These are phyloP conservation scores for Poecilia latipinna DNA, from an alignment of 2,113 vertebrate species.

Conservation along the genomic window DNA sequence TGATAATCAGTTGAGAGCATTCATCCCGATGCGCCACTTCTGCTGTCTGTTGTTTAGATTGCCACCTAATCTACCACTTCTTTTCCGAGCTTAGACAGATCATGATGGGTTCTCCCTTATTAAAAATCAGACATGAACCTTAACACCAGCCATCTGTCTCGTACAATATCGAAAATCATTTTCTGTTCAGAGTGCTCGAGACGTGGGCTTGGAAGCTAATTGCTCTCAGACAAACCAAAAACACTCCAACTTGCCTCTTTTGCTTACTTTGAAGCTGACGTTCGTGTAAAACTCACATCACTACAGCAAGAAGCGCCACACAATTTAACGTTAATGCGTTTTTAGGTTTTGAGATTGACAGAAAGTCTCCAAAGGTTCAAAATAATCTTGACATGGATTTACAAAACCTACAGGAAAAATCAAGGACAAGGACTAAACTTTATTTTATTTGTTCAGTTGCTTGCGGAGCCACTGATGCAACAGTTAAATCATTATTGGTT, in stretches of 20 bases:
- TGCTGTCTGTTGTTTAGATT: constrained; percentile 2
- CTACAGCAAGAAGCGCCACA: neutral
- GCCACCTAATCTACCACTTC: neutral
- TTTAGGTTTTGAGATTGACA: neutral
- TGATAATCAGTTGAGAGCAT: neutral
- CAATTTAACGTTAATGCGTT: neutral
- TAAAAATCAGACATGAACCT: neutral
- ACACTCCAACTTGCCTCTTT: neutral
- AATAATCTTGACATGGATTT: neutral
- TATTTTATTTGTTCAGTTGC: neutral
- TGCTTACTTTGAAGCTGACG: neutral
- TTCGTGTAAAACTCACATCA: neutral
- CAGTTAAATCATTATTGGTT: too few species aligned
- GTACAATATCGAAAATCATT: fast-evolving
- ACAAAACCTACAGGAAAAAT: neutral
- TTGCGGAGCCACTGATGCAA: neutral
- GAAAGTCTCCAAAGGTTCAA: neutral
- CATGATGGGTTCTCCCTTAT: neutral
- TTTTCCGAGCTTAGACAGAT: neutral
- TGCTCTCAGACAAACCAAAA: neutral
- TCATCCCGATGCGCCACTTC: neutral
- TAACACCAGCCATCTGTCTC: neutral
- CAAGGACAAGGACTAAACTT: neutral
- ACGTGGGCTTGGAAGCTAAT: neutral
- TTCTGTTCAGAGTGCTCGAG: neutral